A percentile compares a stretch with the other conserved stretches of the same genome.
phyloP scores from a whole-genome alignment of 2,113 vertebrate species.

The Callithrix jacchus region DNA sequence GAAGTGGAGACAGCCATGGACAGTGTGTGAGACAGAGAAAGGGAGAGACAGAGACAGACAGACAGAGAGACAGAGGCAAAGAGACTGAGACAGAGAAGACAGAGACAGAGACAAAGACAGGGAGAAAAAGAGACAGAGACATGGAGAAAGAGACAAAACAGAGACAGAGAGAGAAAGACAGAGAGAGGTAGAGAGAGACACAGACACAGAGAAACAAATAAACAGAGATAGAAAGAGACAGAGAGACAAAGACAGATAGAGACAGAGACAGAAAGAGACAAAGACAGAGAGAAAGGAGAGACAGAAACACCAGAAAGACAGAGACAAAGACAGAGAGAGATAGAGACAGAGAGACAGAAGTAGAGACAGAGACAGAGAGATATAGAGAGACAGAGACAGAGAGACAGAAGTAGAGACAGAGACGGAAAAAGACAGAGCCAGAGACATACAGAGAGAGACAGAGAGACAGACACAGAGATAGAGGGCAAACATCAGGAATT shows the following conservation, averaged over 20 bases:
- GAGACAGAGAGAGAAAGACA: too few species aligned
- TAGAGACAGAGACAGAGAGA: too few species aligned
- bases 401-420: neutral
- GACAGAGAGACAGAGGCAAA: neutral
- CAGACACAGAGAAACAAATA: too few species aligned
- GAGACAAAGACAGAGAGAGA: neutral
- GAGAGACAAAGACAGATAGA: too few species aligned
- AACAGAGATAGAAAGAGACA: neutral
- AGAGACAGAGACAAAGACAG: neutral
- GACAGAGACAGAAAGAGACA: too few species aligned
- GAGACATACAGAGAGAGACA: neutral
- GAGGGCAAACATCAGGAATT: rapidly evolving
- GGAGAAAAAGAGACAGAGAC: neutral
- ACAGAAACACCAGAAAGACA: too few species aligned
- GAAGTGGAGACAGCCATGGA: neutral
- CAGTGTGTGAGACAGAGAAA: neutral
- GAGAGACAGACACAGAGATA: neutral
- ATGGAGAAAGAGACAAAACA: neutral
- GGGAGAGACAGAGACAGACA: neutral
- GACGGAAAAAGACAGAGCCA: neutral
- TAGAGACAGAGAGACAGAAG: too few species aligned
- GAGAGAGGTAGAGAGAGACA: neutral
- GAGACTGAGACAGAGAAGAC: neutral
- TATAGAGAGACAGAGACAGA: neutral
- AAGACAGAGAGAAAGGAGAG: neutral